Percentiles rank a stretch among this genome's conserved stretches.
These are phyloP conservation scores for Antechinus flavipes DNA, from an alignment of 2,113 vertebrate genomes.

Conservation along the genomic window DNA sequence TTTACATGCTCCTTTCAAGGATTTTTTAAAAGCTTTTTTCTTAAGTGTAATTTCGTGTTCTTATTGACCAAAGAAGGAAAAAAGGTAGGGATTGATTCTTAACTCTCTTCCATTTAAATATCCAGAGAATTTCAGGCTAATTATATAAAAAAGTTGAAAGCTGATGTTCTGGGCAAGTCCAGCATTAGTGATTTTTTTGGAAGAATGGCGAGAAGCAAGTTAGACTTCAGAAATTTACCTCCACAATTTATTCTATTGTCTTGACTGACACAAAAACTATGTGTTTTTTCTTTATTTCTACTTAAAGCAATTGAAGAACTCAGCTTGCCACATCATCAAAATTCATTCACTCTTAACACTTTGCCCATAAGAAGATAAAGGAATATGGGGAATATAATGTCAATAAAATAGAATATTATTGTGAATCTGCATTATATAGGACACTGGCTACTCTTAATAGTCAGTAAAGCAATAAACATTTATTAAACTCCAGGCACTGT, in stretches of 20 bases:
- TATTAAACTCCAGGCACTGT: background rate
- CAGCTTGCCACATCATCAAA: background rate
- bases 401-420: background rate
- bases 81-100: background rate
- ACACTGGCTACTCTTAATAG: background rate
- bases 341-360: background rate
- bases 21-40: background rate
- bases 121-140: background rate
- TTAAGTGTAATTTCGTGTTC: background rate
- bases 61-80: slow-evolving; percentile 1
- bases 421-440: background rate
- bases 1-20: slow-evolving; percentile 14
- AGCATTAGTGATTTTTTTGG: background rate
- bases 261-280: background rate
- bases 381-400: background rate
- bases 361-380: background rate
- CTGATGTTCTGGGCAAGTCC: background rate
- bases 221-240: slow-evolving; percentile 4
- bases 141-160: background rate
- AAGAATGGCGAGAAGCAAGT: background rate
- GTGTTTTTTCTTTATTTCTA: slow-evolving; percentile 17
- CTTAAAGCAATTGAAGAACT: background rate
- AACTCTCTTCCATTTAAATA: background rate
- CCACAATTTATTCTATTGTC: background rate
- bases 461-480: background rate